These are phyloP conservation scores for Telmatochromis sp. DNA, from an alignment of 2,113 vertebrate genomes.

Conservation along the genomic window DNA sequence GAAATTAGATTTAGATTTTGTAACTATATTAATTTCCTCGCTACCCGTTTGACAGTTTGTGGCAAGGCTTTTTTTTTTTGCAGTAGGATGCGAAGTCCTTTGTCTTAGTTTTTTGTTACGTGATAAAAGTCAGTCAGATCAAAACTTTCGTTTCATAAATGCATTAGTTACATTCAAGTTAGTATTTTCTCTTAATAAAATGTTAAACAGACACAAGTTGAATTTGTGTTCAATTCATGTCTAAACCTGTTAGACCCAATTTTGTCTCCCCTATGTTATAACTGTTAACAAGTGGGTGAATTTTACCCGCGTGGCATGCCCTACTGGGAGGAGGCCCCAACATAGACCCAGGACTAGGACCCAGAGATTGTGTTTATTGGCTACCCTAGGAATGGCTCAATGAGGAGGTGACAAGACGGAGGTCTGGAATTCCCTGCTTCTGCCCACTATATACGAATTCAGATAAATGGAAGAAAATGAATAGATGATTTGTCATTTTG, in stretches of 20 bases:
- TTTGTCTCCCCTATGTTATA: neutral
- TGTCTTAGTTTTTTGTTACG: neutral
- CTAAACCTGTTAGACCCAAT: neutral
- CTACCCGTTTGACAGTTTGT: neutral
- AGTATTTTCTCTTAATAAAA: neutral
- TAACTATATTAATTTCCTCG: neutral
- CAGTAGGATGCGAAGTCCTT: neutral
- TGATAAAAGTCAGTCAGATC: neutral
- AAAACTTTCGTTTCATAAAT: neutral
- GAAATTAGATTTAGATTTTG: neutral
- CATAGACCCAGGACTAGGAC: neutral
- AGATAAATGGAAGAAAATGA: neutral
- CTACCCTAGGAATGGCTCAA: neutral
- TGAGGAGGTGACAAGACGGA: neutral
- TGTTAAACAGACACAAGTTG: neutral
- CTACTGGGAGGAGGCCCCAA: neutral
- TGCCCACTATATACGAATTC: neutral
- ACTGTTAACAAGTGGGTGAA: neutral
- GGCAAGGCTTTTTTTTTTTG: neutral
- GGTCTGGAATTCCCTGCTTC: neutral
- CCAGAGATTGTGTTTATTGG: neutral
- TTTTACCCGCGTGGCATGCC: neutral
- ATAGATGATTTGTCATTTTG: neutral
- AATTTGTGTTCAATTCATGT: neutral
- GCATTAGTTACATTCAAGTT: neutral